Evolutionary conservation across 2,113 vertebrate species (phyloP).

Genomic region (Collichthys lucidus): DNA sequence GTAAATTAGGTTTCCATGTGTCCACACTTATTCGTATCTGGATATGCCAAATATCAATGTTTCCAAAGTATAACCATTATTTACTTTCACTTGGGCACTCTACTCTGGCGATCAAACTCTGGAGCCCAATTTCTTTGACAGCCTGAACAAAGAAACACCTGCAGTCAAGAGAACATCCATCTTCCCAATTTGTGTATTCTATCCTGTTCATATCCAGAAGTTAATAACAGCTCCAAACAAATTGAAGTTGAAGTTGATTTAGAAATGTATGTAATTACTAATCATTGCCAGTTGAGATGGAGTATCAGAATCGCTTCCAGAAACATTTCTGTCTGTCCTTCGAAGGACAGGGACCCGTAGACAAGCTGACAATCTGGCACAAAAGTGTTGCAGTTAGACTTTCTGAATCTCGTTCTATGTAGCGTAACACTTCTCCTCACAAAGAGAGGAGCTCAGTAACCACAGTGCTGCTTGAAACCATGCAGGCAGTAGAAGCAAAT

Average conservation of each 20-base stretch:
- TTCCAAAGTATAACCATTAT: conserved; percentile 5
- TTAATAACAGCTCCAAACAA: conserved; percentile 4
- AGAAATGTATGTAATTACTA: not conserved
- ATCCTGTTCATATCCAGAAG: not conserved
- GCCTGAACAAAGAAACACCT: conserved; percentile 19
- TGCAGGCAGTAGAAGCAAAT: conserved; percentile 48
- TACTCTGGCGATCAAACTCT: conserved; percentile 2
- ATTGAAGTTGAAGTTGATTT: not conserved
- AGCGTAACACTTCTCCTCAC: conserved; percentile 49
- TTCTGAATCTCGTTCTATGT: conserved; percentile 53
- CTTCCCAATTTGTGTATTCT: not conserved
- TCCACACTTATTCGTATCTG: conserved; percentile 19
- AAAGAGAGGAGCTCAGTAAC: conserved; percentile 29
- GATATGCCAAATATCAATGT: conserved; percentile 19
- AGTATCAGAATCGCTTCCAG: not conserved
- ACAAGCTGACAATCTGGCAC: conserved; percentile 51
- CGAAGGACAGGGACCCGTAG: conserved; percentile 36
- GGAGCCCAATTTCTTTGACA: conserved; percentile 14
- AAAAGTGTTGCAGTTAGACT: conserved; percentile 58
- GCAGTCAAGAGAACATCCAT: conserved; percentile 3
- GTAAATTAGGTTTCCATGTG: conserved; percentile 40
- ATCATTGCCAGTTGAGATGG: not conserved
- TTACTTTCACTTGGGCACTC: conserved; percentile 29
- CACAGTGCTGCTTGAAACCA: conserved; percentile 40
- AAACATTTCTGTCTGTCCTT: conserved; percentile 8